Percentiles rank a stretch among this genome's conserved stretches.
phyloP scores from a whole-genome alignment of 2,797 vertebrate species.

The Eulemur rubriventer region DNA sequence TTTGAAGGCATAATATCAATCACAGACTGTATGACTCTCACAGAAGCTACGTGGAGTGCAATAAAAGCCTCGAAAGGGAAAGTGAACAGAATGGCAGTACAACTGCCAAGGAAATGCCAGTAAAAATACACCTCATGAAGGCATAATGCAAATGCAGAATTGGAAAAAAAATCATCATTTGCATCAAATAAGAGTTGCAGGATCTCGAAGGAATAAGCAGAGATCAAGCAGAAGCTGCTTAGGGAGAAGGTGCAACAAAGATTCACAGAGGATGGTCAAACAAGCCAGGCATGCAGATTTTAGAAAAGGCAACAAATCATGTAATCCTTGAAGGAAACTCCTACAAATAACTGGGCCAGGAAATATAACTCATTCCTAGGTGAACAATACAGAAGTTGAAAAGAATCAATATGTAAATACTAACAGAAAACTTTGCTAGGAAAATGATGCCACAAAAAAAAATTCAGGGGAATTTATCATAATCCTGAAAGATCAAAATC shows the following conservation, averaged over 20 bases:
- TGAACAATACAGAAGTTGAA: background rate
- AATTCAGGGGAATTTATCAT: background rate
- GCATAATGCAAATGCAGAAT: background rate
- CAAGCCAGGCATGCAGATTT: background rate
- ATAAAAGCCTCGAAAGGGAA: background rate
- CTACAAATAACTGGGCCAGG: background rate
- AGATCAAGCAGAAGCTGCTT: background rate
- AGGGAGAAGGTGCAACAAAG: background rate
- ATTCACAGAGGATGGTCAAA: background rate
- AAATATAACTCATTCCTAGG: background rate
- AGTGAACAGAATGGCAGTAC: background rate
- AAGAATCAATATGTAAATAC: background rate
- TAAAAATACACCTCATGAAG: background rate
- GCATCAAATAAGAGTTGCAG: background rate
- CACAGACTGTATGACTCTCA: background rate
- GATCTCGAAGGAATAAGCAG: background rate
- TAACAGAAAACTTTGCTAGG: background rate
- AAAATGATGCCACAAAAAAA: background rate
- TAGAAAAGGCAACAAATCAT: background rate
- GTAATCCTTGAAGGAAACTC: fast-evolving
- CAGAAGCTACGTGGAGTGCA: background rate
- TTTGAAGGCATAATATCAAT: background rate
- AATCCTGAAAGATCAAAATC: background rate
- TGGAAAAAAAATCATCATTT: background rate
- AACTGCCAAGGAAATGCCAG: background rate